phyloP scores from a whole-genome alignment of 2,888 invertebrate genomes.

The Ethmia dodecea region DNA sequence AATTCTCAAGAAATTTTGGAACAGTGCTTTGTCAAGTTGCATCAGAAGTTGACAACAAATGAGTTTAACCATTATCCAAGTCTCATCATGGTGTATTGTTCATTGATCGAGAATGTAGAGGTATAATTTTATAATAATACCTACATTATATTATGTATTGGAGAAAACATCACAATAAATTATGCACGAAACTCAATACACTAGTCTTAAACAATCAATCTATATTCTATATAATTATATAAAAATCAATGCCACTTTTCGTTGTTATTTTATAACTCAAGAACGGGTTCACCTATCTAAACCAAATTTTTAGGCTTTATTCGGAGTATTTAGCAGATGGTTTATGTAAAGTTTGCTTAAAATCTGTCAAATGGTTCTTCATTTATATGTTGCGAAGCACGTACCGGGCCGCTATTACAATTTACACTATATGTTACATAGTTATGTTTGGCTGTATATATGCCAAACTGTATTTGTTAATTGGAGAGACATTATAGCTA shows the following conservation, averaged over 20 bases:
- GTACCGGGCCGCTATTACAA: background rate
- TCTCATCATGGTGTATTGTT: conserved; percentile 48
- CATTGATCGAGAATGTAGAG: conserved; percentile 36
- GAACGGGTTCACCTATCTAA: background rate
- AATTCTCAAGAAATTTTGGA: conserved; percentile 51
- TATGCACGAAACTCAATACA: background rate
- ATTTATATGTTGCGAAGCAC: too few relatives aligned
- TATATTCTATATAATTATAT: background rate
- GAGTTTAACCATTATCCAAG: conserved; percentile 55
- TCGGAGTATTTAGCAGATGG: too few relatives aligned
- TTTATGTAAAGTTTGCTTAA: too few relatives aligned
- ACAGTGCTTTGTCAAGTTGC: conserved; percentile 41
- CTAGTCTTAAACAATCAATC: background rate
- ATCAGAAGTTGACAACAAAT: conserved; percentile 41
- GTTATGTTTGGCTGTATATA: background rate
- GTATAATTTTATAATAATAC: conserved; percentile 23
- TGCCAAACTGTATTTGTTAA: background rate
- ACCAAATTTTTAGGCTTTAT: too few relatives aligned
- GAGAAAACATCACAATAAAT: background rate
- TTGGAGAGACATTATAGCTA: background rate
- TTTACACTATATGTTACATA: background rate
- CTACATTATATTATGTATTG: background rate
- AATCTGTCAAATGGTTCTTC: too few relatives aligned
- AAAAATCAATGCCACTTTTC: background rate
- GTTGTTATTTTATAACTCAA: background rate